These are phyloP conservation scores for Mellilla xanthometata DNA, from an alignment of 2,888 invertebrate genomes.

Conservation along the genomic window DNA sequence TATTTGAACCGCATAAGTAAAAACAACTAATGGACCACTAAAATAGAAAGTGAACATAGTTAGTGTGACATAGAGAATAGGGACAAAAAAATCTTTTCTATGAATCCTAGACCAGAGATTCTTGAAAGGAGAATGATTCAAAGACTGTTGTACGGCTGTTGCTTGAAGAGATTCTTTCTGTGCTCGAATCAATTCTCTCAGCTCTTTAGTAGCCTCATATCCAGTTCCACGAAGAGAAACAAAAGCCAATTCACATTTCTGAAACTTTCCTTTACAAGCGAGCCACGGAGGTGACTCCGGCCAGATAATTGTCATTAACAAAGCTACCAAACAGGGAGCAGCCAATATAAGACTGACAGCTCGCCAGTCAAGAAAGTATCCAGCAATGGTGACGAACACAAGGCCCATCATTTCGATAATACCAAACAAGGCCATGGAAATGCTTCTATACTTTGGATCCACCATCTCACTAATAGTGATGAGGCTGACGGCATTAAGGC, in stretches of 20 bases:
- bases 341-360: constrained; percentile 5
- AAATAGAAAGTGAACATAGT: constrained; percentile 8
- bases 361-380: constrained; percentile 12
- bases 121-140: neutral
- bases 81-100: constrained; percentile 1
- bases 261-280: constrained; percentile 27
- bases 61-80: neutral
- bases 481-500: constrained; percentile 26
- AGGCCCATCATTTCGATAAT: constrained; percentile 24
- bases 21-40: constrained; percentile 2
- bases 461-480: constrained; percentile 33
- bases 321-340: neutral
- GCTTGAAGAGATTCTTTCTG: constrained; percentile 11
- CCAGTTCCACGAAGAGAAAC: constrained; percentile 26
- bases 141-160: neutral
- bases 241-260: constrained; percentile 24
- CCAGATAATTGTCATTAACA: constrained; percentile 17
- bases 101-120: neutral
- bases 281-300: constrained; percentile 34
- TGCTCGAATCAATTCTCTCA: constrained; percentile 17
- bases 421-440: constrained; percentile 22
- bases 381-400: constrained; percentile 21
- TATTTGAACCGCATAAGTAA: constrained; percentile 9
- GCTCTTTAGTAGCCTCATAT: constrained; percentile 25
- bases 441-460: constrained; percentile 26